Percentiles rank a stretch among this genome's conserved stretches.
Conservation (phyloP, 1,140 invertebrate species). For the Probaryconus sp. region DNA sequence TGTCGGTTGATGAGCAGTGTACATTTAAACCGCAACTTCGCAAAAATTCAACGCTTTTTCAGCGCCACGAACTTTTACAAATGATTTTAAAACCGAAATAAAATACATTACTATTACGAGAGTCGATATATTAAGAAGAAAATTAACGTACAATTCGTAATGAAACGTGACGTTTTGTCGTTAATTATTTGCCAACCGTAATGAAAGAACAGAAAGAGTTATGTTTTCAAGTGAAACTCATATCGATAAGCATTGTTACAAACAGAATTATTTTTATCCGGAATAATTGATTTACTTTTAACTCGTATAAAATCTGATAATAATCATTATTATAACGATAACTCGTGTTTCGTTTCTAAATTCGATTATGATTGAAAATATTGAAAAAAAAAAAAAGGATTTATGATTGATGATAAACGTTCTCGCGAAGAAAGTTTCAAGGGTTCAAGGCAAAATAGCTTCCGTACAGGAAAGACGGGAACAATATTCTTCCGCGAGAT, state of each 20-base stretch:
- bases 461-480: slow-evolving; percentile 39
- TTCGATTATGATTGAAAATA: slow-evolving; percentile 38
- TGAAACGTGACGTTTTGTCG: too few species aligned
- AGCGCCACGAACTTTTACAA: not conserved
- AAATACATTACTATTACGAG: too few species aligned
- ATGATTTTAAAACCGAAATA: too few species aligned
- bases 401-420: slow-evolving; percentile 39
- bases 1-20: not conserved
- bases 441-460: slow-evolving; percentile 39
- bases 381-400: slow-evolving; percentile 38
- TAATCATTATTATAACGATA: not conserved
- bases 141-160: too few species aligned
- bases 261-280: too few species aligned
- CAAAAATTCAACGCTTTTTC: slow-evolving; percentile 1
- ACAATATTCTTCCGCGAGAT: slow-evolving; percentile 31
- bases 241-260: too few species aligned
- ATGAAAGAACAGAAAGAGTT: too few species aligned
- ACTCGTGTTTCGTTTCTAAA: slow-evolving; percentile 9
- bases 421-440: slow-evolving; percentile 38
- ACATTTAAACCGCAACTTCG: slow-evolving; percentile 11
- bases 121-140: too few species aligned
- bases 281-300: too few species aligned
- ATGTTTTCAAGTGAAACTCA: too few species aligned
- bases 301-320: too few species aligned
- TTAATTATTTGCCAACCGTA: too few species aligned